Percentiles rank a stretch among this genome's conserved stretches.
phyloP scores from a whole-genome alignment of 2,888 invertebrate species.

The Eustalomyia histrio region DNA sequence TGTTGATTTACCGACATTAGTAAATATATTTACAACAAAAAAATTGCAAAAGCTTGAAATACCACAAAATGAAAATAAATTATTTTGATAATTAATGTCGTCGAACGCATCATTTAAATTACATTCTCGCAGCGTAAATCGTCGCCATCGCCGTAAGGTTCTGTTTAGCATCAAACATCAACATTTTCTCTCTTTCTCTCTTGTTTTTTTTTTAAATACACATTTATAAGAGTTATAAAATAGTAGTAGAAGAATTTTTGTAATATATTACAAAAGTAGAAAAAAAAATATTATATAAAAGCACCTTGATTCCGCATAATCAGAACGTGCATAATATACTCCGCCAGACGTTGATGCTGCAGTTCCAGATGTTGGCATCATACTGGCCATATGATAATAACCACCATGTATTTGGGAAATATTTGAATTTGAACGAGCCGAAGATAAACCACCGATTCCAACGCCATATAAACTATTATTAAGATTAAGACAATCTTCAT shows the following conservation, averaged over 20 bases:
- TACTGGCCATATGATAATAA: constrained; percentile 45
- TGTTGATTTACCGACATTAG: too few species aligned
- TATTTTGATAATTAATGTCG: too few species aligned
- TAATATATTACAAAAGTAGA: background rate
- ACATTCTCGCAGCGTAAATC: too few species aligned
- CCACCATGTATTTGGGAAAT: constrained; percentile 70
- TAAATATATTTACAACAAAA: too few species aligned
- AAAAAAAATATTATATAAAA: constrained; percentile 50
- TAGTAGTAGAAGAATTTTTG: background rate
- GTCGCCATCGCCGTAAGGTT: too few species aligned
- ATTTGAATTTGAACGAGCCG: constrained; percentile 70
- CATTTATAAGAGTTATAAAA: background rate
- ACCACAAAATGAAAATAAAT: too few species aligned
- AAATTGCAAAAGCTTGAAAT: too few species aligned
- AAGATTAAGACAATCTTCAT: constrained; percentile 67
- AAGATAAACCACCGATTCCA: constrained; percentile 59
- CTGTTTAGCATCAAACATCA: background rate
- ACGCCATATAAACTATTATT: constrained; percentile 51
- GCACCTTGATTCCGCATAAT: constrained; percentile 76
- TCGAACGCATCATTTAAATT: too few species aligned
- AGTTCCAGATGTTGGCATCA: constrained; percentile 5
- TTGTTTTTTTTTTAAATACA: background rate
- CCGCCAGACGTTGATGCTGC: constrained; percentile 47
- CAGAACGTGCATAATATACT: constrained; percentile 74
- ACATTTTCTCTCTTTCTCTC: too few species aligned